phyloP scores from a whole-genome alignment of 2,113 vertebrate genomes.

The Emydocephalus ijimae region DNA sequence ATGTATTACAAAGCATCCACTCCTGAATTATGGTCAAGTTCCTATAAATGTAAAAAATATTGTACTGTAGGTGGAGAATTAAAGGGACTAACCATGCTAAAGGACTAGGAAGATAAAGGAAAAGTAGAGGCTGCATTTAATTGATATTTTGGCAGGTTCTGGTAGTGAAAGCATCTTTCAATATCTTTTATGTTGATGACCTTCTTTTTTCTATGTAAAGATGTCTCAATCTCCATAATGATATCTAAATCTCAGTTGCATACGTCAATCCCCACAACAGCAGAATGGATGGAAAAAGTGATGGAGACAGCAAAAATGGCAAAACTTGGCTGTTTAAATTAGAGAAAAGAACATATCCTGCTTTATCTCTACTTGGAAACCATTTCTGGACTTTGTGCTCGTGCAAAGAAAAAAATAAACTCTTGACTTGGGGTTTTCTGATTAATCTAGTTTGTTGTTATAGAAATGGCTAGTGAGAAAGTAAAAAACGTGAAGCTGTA shows the following conservation, averaged over 20 bases:
- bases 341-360: no score
- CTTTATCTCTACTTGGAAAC: no score
- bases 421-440: no score
- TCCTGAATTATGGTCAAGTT: neutral
- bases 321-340: no score
- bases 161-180: neutral
- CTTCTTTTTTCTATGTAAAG: neutral
- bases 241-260: neutral
- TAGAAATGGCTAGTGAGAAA: no score
- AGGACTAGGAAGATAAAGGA: neutral
- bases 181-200: neutral
- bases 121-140: neutral
- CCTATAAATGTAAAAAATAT: neutral
- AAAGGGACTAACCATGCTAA: neutral
- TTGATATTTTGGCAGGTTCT: neutral
- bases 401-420: no score
- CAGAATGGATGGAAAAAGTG: no score
- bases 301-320: no score
- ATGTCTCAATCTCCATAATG: neutral
- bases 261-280: no score
- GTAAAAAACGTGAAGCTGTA: no score
- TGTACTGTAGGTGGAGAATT: neutral
- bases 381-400: no score
- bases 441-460: no score
- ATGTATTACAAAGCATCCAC: neutral